Conservation (phyloP, 1,140 invertebrate genomes). For the Diorhabda sublineata region DNA sequence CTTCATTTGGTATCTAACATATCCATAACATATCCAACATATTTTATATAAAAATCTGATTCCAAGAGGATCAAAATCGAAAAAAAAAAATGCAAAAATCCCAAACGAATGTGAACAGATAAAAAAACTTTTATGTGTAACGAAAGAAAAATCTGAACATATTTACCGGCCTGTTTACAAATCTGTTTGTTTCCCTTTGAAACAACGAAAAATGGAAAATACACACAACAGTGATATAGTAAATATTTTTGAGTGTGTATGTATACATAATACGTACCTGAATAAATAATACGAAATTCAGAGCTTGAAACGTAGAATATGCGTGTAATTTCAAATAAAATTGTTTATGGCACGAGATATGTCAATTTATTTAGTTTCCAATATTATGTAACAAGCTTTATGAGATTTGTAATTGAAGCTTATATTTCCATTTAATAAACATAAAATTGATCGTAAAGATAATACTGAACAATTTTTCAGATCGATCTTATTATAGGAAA, state of each 20-base stretch:
- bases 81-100: too few species aligned
- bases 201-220: not conserved
- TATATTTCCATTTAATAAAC: not conserved
- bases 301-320: not conserved
- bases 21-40: too few species aligned
- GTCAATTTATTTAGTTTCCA: constrained; percentile 7
- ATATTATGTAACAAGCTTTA: not conserved
- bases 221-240: not conserved
- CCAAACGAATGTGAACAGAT: too few species aligned
- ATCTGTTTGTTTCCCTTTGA: not conserved
- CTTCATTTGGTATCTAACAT: too few species aligned
- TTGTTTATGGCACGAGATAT: constrained; percentile 10
- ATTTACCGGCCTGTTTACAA: too few species aligned
- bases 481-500: too few species aligned
- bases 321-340: not conserved
- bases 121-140: too few species aligned
- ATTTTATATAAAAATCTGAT: too few species aligned
- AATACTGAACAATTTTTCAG: too few species aligned
- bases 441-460: too few species aligned
- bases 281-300: not conserved
- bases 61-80: too few species aligned
- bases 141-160: too few species aligned
- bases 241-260: not conserved
- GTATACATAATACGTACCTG: not conserved
- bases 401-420: not conserved